Conservation (phyloP, 2,888 invertebrate genomes). For the Polia nebulosa region DNA sequence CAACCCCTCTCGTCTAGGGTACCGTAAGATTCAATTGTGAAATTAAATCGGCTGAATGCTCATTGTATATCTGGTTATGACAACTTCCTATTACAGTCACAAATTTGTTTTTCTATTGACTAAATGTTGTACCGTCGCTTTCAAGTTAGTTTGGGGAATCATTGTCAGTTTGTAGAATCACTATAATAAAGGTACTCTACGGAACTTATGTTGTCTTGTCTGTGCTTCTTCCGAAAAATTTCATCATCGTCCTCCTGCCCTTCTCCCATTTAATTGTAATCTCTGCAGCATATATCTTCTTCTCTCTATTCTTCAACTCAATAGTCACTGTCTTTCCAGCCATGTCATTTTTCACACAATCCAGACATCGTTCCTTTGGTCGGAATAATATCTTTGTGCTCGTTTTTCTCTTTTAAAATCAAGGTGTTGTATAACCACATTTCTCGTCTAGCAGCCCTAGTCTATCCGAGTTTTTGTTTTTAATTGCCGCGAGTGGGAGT, state of each 20-base stretch:
- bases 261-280: neutral
- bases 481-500: conserved; percentile 59
- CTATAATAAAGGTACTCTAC: neutral
- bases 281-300: too few relatives aligned
- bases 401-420: neutral
- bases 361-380: neutral
- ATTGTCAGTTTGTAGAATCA: neutral
- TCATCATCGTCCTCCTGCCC: neutral
- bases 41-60: neutral
- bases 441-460: conserved; percentile 48
- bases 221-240: neutral
- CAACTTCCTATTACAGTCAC: neutral
- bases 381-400: neutral
- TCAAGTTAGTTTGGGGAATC: neutral
- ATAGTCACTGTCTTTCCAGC: neutral
- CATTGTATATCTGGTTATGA: conserved; percentile 1
- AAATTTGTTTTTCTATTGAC: conserved; percentile 5
- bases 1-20: neutral
- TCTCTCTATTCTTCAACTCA: neutral
- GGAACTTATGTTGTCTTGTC: neutral
- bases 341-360: neutral
- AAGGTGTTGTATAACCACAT: neutral
- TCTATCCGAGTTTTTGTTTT: conserved; percentile 54
- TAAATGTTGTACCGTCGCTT: neutral
- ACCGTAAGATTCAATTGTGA: neutral